A percentile compares a stretch with the other conserved stretches of the same genome.
Evolutionary conservation across 1,140 invertebrate genomes (phyloP).

Genomic region (Hypsibius dujardini): DNA sequence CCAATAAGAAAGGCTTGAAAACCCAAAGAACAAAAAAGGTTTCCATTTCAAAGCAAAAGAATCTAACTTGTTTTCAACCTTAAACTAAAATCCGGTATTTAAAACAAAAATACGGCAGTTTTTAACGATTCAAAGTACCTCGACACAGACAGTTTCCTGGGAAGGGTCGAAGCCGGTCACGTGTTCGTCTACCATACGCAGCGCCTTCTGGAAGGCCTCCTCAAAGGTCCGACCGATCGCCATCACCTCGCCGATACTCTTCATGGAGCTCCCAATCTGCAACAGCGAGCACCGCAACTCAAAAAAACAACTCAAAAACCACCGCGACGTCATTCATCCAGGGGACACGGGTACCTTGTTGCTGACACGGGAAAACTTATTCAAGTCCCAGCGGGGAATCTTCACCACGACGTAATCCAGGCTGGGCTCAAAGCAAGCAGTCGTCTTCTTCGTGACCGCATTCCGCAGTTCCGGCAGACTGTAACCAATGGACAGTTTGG

Average conservation of each 20-base stretch:
- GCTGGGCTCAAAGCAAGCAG: constrained; percentile 96
- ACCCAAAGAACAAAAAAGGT: constrained; percentile 19
- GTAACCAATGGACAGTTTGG: constrained; percentile 79
- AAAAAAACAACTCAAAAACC: no score
- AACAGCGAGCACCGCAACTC: constrained; percentile 16
- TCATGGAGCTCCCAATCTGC: constrained; percentile 97
- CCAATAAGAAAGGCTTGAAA: not conserved
- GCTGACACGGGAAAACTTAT: constrained; percentile 82
- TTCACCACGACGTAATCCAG: constrained; percentile 95
- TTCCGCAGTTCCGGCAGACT: constrained; percentile 72
- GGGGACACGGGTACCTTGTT: constrained; percentile 48
- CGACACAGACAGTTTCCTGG: constrained; percentile 53
- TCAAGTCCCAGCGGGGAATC: constrained; percentile 92
- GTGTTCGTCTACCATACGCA: constrained; percentile 92
- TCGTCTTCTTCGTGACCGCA: constrained; percentile 86
- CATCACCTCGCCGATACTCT: constrained; percentile 99
- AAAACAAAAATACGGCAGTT: not conserved
- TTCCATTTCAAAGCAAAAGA: constrained; percentile 19
- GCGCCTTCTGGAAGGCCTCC: constrained; percentile 96
- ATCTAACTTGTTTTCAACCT: not conserved
- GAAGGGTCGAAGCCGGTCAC: constrained; percentile 84
- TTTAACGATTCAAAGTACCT: constrained; percentile 30
- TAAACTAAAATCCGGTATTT: constrained; percentile 17
- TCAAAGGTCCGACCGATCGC: constrained; percentile 91
- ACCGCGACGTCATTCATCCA: no score